A percentile compares a stretch with the other conserved stretches of the same genome.
phyloP scores from a whole-genome alignment of 1,140 invertebrate genomes.

The Orussus abietinus region DNA sequence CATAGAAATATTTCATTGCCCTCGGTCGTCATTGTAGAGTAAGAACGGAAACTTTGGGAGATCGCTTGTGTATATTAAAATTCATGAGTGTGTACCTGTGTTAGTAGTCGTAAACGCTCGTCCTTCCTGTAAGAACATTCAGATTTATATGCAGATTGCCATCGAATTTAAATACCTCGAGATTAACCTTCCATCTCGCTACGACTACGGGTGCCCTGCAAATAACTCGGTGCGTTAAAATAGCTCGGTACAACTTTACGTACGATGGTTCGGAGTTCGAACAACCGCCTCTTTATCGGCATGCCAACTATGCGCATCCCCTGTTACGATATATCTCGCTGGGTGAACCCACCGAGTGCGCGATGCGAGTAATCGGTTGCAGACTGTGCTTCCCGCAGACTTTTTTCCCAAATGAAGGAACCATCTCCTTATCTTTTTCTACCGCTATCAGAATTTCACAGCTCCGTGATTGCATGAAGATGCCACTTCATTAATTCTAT shows the following conservation, averaged over 20 bases:
- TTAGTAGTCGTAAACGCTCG: neutral
- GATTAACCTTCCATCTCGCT: neutral
- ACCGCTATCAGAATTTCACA: too few species aligned
- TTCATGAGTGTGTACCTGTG: neutral
- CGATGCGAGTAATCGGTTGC: neutral
- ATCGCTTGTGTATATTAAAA: neutral
- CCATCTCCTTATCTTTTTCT: too few species aligned
- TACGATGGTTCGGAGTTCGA: neutral
- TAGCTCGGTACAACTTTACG: conserved; percentile 3
- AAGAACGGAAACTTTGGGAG: neutral
- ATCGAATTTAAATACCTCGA: too few species aligned
- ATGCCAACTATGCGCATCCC: conserved; percentile 8
- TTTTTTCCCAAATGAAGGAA: too few species aligned
- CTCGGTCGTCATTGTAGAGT: too few species aligned
- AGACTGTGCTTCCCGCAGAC: too few species aligned
- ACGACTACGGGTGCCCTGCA: neutral
- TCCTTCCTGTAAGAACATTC: too few species aligned
- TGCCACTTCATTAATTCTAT: too few species aligned
- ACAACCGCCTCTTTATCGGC: conserved; percentile 4
- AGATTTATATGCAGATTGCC: too few species aligned
- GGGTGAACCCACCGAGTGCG: neutral
- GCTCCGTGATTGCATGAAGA: too few species aligned
- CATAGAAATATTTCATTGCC: too few species aligned
- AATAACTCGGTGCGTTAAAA: conserved; percentile 8
- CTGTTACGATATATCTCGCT: neutral